Base-by-base conservation (phyloP, 35 echinoderm and acorn worm species). In the Apostichopus japonicus region DNA sequence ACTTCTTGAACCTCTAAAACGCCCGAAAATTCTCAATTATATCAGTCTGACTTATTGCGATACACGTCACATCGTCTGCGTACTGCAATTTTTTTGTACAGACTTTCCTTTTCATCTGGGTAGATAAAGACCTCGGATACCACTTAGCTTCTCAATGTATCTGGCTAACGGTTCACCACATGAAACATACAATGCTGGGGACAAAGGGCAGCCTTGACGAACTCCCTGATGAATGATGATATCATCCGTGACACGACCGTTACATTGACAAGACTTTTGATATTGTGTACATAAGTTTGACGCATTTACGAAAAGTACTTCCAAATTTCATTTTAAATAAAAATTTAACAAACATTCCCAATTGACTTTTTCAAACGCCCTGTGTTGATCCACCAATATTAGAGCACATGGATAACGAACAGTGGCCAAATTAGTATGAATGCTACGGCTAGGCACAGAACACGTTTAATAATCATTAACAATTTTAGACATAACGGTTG, bases 51-150 rank as follows among this genome's bases (percentile, higher is more conserved):
- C 57, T 67, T 8, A 16, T 61, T 24, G 86, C 86, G 44, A 88
- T 88, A 23, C 86, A 88, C 6, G 86, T 88, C 9, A 59, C 53
- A 84, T 90, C 93, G 57, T 94, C 93, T 17, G 87, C 93, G 16
- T 94, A 89, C 61, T 90, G 76, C 1, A 90, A 83, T 24, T 90
- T 13, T 4, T 55, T 79, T 44, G n/a, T 56, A 90, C 79, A 5
- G 24, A 5, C 25, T 65, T 89, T 4, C 79, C 79, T 19, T 59
- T 80, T 11, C 11, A 22, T 27, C 86, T 25, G 15, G 86, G 86
- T 16, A 89, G 22, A 73, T 8, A 16, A 10, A 72, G 72, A 89
- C 86, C 57, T 15, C 33, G 10, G 52, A 89, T 72, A 24, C 7
- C 61, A 53, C 53, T 72, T 22, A 4, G 24, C 8, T 16, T n/a